Percentiles rank a stretch among this genome's conserved stretches.
Evolutionary conservation across 2,797 vertebrate genomes (phyloP).

Genomic region (Melanotaenia pygmaea): DNA sequence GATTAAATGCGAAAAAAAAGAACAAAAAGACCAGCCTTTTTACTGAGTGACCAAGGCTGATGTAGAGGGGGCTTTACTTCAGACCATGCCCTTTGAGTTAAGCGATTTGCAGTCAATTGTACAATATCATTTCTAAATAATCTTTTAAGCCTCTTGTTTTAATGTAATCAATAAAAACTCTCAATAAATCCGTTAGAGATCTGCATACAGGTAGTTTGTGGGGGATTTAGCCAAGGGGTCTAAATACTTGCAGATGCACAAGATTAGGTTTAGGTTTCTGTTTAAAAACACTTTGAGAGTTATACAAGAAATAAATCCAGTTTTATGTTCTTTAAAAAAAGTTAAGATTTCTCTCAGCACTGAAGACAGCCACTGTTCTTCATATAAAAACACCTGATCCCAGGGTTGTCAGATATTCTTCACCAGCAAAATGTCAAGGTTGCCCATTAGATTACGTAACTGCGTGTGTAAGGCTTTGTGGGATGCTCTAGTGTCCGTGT

Average conservation of each 20-base stretch:
- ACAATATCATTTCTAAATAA: conserved; percentile 76
- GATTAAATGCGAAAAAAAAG: conserved; percentile 29
- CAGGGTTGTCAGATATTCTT: conserved; percentile 53
- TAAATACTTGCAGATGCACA: conserved; percentile 57
- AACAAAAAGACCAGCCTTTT: conserved; percentile 45
- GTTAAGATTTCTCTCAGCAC: neutral
- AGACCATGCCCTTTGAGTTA: conserved; percentile 59
- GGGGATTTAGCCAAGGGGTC: conserved; percentile 23
- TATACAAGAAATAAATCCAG: neutral
- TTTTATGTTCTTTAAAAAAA: neutral
- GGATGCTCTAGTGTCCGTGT: conserved; percentile 55
- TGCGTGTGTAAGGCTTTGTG: conserved; percentile 38
- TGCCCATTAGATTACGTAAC: conserved; percentile 69
- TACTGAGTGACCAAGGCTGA: conserved; percentile 4
- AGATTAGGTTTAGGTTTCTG: neutral
- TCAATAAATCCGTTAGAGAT: conserved; percentile 44
- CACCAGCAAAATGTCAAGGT: conserved; percentile 68
- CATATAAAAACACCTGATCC: conserved; percentile 26
- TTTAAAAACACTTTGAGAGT: neutral
- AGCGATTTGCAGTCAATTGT: conserved; percentile 64
- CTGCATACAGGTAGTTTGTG: conserved; percentile 23
- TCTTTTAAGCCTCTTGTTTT: conserved; percentile 81
- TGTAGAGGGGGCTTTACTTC: neutral
- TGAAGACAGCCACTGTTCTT: neutral
- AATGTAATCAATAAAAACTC: conserved; percentile 78